phyloP scores from a whole-genome alignment of 2,797 vertebrate species.

The Eidolon dupreanum region DNA sequence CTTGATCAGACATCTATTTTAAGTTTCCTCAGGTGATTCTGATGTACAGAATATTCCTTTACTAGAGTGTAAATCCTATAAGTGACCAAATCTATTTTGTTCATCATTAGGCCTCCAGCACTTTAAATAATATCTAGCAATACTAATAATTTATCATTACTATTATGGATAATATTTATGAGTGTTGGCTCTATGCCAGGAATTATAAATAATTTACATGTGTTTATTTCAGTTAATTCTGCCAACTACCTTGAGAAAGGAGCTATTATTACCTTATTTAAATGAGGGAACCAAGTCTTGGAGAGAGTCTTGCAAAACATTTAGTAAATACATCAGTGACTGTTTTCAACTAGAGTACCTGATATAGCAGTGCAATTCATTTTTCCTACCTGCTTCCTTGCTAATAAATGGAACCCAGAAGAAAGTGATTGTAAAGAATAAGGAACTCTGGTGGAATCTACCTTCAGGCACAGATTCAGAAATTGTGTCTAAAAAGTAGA shows the following conservation, averaged over 20 bases:
- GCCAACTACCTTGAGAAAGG: background rate
- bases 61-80: background rate
- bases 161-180: background rate
- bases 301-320: background rate
- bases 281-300: background rate
- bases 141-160: conserved; percentile 19
- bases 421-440: background rate
- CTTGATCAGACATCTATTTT: background rate
- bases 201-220: background rate
- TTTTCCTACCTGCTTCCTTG: background rate
- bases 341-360: background rate
- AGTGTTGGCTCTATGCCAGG: background rate
- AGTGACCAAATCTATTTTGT: background rate
- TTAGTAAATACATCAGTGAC: background rate
- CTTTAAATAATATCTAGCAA: background rate
- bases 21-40: background rate
- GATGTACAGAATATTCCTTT: background rate
- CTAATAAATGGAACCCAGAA: background rate
- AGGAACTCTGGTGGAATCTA: background rate
- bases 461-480: background rate
- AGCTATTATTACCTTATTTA: background rate
- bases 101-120: background rate
- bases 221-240: background rate
- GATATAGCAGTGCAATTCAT: background rate
- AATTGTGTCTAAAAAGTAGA: background rate